These are phyloP conservation scores for Mercenaria mercenaria DNA, from an alignment of 1,140 invertebrate species.

Conservation along the genomic window DNA sequence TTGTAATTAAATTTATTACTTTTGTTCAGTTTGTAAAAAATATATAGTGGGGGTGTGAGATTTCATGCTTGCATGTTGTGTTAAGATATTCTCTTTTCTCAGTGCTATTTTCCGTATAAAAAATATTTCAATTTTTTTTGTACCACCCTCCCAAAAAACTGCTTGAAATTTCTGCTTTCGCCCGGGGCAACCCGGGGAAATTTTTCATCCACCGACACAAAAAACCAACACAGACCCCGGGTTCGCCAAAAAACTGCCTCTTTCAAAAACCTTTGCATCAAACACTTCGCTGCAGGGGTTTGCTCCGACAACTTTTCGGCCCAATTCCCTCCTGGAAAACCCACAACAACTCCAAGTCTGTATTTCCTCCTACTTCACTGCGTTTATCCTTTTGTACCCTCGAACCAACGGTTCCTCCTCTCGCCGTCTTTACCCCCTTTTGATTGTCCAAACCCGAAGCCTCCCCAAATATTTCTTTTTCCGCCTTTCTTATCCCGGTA, in stretches of 20 bases:
- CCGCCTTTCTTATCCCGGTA: neutral
- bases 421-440: too few relatives aligned
- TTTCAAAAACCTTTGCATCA: neutral
- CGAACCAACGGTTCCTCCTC: neutral
- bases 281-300: neutral
- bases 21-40: neutral
- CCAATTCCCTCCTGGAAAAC: too few relatives aligned
- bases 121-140: too few relatives aligned
- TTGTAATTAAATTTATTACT: neutral
- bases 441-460: neutral
- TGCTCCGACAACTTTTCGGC: neutral
- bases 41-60: neutral
- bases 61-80: neutral
- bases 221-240: neutral
- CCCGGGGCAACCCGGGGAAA: neutral
- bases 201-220: constrained; percentile 8
- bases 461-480: neutral
- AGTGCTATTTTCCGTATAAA: neutral
- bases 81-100: neutral
- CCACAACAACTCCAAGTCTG: neutral
- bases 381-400: neutral
- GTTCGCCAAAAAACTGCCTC: neutral
- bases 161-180: neutral
- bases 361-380: neutral
- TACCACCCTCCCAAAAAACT: neutral